These are phyloP conservation scores for Anguilla rostrata DNA, from an alignment of 2,113 vertebrate species.

Conservation along the genomic window DNA sequence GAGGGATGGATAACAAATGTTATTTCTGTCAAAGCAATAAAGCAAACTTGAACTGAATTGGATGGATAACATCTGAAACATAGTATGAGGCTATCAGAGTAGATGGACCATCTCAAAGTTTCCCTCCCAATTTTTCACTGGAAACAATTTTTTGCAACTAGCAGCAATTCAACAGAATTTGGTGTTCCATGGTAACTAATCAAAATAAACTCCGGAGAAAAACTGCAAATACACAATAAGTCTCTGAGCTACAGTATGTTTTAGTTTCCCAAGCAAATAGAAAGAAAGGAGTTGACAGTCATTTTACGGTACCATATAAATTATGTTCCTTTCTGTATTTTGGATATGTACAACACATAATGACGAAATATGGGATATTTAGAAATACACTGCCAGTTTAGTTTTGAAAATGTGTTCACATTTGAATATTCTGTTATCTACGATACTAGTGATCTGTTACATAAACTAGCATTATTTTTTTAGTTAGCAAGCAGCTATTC, in stretches of 20 bases:
- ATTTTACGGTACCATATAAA: background rate
- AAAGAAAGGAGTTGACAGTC: background rate
- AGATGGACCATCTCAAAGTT: background rate
- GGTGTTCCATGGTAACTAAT: background rate
- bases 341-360: too few species aligned
- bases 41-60: too few species aligned
- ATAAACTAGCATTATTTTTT: too few species aligned
- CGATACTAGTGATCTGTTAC: too few species aligned
- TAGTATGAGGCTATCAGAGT: background rate
- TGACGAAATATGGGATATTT: too few species aligned
- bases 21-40: too few species aligned
- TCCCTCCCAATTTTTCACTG: too few species aligned
- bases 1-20: background rate
- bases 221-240: background rate
- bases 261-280: background rate
- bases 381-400: too few species aligned
- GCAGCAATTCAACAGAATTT: background rate
- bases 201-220: background rate
- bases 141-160: background rate
- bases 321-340: too few species aligned
- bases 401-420: too few species aligned
- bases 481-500: too few species aligned
- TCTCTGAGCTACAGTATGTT: background rate
- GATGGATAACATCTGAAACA: background rate
- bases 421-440: too few species aligned